phyloP scores from a whole-genome alignment of 2,797 vertebrate genomes.

The Gymnoscopelus braueri region DNA sequence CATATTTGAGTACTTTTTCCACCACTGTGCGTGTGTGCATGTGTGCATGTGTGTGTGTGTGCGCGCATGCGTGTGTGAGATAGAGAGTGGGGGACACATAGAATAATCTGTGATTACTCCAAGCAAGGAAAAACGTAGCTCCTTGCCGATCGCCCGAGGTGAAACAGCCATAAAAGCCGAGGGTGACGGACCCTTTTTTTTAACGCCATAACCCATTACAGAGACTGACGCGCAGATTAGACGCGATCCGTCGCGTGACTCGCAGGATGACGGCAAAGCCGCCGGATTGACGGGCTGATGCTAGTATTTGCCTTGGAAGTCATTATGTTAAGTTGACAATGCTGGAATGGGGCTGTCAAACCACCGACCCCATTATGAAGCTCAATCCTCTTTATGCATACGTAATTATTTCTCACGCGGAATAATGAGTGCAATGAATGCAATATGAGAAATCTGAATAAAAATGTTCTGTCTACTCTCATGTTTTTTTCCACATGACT shows the following conservation, averaged over 20 bases:
- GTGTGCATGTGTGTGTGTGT: too few relatives aligned
- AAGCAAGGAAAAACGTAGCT: conserved; percentile 20
- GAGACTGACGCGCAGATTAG: conserved; percentile 33
- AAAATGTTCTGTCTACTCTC: too few relatives aligned
- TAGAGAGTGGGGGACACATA: not conserved
- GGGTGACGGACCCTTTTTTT: conserved; percentile 23
- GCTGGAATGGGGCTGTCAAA: conserved; percentile 60
- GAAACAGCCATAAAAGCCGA: conserved; percentile 37
- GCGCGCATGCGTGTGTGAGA: too few relatives aligned
- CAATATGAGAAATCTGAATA: too few relatives aligned
- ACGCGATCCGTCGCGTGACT: conserved; percentile 22
- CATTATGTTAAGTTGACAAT: conserved; percentile 57
- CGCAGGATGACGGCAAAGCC: conserved; percentile 12
- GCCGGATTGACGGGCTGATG: conserved; percentile 39
- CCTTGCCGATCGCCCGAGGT: not conserved
- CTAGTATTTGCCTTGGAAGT: conserved; percentile 41
- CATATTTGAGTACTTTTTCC: too few relatives aligned
- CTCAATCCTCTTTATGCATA: conserved; percentile 39
- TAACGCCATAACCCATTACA: conserved; percentile 30
- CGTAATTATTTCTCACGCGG: conserved; percentile 26
- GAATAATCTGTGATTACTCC: conserved; percentile 30
- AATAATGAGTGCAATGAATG: too few relatives aligned
- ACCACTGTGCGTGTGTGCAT: too few relatives aligned
- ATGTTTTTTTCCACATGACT: too few relatives aligned
- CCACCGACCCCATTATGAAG: conserved; percentile 52